These are phyloP conservation scores for Apodemia mormo DNA, from an alignment of 2,888 invertebrate genomes.

Conservation along the genomic window DNA sequence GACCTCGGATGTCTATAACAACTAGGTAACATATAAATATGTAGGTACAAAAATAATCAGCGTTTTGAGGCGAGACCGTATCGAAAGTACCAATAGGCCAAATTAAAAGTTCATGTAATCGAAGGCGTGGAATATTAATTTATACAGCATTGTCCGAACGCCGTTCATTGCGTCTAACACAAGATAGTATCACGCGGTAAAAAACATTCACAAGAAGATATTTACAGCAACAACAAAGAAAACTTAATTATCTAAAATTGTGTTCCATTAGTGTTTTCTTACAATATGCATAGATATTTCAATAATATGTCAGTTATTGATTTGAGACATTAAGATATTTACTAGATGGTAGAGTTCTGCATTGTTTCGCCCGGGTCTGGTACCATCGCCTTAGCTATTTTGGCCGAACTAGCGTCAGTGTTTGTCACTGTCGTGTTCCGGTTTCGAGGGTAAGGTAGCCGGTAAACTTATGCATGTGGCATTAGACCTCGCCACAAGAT, in stretches of 20 bases:
- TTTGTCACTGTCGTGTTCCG: too few species aligned
- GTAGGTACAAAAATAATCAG: not conserved
- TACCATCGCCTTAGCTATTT: too few species aligned
- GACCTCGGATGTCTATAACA: not conserved
- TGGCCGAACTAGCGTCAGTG: too few species aligned
- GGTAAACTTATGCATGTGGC: too few species aligned
- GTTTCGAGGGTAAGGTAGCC: too few species aligned
- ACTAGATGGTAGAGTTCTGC: too few species aligned
- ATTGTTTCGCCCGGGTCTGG: too few species aligned
- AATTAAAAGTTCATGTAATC: constrained; percentile 69
- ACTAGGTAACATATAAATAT: not conserved
- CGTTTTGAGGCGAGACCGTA: constrained; percentile 49
- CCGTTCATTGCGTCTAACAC: constrained; percentile 30
- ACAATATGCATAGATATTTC: too few species aligned
- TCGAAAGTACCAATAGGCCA: constrained; percentile 55
- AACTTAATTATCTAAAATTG: constrained; percentile 5
- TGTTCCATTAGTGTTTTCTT: not conserved
- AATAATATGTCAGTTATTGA: too few species aligned
- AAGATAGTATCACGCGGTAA: constrained; percentile 30
- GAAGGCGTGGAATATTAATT: constrained; percentile 74
- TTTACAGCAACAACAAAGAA: constrained; percentile 7
- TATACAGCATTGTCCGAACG: constrained; percentile 61
- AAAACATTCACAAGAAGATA: not conserved
- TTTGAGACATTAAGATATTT: too few species aligned
- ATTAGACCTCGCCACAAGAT: too few species aligned